Evolutionary conservation across 2,888 invertebrate species (phyloP).

Genomic region (Microctonus brassicae): DNA sequence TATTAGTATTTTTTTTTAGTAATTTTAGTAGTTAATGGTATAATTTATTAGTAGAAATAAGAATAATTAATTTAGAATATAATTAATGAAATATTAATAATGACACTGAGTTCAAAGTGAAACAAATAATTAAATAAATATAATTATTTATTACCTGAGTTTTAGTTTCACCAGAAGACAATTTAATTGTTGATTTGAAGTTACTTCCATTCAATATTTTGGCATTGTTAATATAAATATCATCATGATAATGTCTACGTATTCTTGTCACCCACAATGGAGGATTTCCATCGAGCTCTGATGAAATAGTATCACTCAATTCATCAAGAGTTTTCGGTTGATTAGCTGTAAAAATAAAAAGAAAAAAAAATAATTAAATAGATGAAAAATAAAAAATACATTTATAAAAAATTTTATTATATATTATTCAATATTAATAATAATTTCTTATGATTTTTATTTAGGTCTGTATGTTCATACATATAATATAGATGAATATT

Average conservation of each 20-base stretch:
- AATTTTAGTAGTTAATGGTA: too few species aligned
- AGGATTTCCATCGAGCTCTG: slow-evolving; percentile 87
- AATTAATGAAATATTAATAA: too few species aligned
- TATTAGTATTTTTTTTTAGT: too few species aligned
- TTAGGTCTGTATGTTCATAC: too few species aligned
- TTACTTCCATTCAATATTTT: slow-evolving; percentile 80
- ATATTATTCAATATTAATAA: too few species aligned
- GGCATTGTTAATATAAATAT: slow-evolving; percentile 90
- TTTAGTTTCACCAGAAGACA: slow-evolving; percentile 66
- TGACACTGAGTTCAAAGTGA: too few species aligned
- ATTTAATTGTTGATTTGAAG: slow-evolving; percentile 74
- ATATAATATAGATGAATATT: too few species aligned
- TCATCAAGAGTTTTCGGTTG: slow-evolving; percentile 79
- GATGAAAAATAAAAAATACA: too few species aligned
- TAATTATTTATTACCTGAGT: slow-evolving; percentile 74
- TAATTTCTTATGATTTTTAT: too few species aligned
- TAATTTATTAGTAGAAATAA: background rate
- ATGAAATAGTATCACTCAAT: slow-evolving; percentile 79
- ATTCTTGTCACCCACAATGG: slow-evolving; percentile 86
- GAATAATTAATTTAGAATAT: background rate
- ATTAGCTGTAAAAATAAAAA: slow-evolving; percentile 76
- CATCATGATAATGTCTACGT: slow-evolving; percentile 75
- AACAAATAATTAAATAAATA: too few species aligned
- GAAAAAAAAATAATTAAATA: slow-evolving; percentile 11
- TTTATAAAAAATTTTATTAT: too few species aligned